Conservation (phyloP, 1,140 invertebrate species). For the Drosophila grimshawi region DNA sequence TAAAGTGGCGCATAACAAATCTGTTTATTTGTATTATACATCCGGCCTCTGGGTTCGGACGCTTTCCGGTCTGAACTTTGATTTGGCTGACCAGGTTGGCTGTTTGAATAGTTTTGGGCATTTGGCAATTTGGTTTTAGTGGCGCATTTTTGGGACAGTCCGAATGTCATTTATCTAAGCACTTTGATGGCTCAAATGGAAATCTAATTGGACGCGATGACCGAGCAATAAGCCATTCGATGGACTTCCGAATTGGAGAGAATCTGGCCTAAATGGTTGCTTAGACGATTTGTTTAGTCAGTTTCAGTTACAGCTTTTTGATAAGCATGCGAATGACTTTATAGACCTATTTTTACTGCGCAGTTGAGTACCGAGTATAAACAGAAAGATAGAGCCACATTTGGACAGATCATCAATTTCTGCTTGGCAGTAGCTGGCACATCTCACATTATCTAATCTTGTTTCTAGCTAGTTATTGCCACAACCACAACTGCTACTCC, state of each 20-base stretch:
- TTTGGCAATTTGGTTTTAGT: constrained; percentile 75
- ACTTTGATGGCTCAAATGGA: constrained; percentile 76
- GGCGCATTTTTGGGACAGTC: constrained; percentile 42
- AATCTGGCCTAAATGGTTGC: constrained; percentile 56
- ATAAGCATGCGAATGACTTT: constrained; percentile 20
- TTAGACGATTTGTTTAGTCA: constrained; percentile 4
- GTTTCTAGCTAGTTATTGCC: neutral
- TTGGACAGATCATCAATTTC: constrained; percentile 17
- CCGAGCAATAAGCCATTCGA: constrained; percentile 48
- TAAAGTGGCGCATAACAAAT: constrained; percentile 83
- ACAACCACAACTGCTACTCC: no score
- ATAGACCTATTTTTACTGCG: constrained; percentile 18
- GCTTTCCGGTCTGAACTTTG: constrained; percentile 64
- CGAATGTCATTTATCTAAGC: constrained; percentile 58
- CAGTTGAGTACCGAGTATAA: constrained; percentile 1
- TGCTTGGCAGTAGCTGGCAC: neutral
- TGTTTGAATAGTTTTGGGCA: constrained; percentile 46
- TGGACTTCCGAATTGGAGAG: constrained; percentile 20
- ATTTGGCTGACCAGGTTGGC: constrained; percentile 33
- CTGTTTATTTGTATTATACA: constrained; percentile 80
- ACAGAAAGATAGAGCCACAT: neutral
- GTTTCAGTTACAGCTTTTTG: neutral
- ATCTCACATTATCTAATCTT: constrained; percentile 16
- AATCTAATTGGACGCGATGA: constrained; percentile 75
- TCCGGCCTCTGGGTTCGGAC: constrained; percentile 43